These are phyloP conservation scores for Phymatocera aterrima DNA, from an alignment of 2,888 invertebrate species.

Conservation along the genomic window DNA sequence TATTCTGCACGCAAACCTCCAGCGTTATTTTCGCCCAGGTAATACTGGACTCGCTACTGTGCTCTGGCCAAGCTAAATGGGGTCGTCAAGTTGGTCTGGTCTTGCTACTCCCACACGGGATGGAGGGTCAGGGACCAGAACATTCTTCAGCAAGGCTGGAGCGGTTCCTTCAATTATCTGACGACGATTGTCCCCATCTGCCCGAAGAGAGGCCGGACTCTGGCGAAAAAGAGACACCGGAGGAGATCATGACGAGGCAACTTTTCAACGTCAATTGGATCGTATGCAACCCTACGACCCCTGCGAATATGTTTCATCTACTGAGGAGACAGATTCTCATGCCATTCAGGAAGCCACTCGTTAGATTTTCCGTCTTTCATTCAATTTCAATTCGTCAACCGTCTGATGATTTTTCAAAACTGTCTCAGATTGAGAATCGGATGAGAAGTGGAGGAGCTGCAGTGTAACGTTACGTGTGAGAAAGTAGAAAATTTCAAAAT, in stretches of 20 bases:
- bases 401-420: neutral
- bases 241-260: slow-evolving; percentile 80
- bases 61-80: slow-evolving; percentile 89
- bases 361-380: slow-evolving; percentile 65
- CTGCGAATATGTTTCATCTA: slow-evolving; percentile 88
- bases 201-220: slow-evolving; percentile 80
- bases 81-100: slow-evolving; percentile 88
- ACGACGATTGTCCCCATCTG: slow-evolving; percentile 82
- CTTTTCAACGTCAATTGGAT: slow-evolving; percentile 85
- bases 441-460: no score
- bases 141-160: slow-evolving; percentile 83
- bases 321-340: slow-evolving; percentile 85
- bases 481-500: no score
- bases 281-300: slow-evolving; percentile 84
- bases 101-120: slow-evolving; percentile 88
- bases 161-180: slow-evolving; percentile 82
- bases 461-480: no score
- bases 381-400: neutral
- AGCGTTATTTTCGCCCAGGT: slow-evolving; percentile 74
- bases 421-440: no score
- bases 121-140: slow-evolving; percentile 87
- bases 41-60: slow-evolving; percentile 80
- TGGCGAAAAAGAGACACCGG: slow-evolving; percentile 65
- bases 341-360: slow-evolving; percentile 88
- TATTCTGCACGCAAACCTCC: neutral